Conservation (phyloP, 2,113 vertebrate genomes). For the Macroglossus sobrinus region DNA sequence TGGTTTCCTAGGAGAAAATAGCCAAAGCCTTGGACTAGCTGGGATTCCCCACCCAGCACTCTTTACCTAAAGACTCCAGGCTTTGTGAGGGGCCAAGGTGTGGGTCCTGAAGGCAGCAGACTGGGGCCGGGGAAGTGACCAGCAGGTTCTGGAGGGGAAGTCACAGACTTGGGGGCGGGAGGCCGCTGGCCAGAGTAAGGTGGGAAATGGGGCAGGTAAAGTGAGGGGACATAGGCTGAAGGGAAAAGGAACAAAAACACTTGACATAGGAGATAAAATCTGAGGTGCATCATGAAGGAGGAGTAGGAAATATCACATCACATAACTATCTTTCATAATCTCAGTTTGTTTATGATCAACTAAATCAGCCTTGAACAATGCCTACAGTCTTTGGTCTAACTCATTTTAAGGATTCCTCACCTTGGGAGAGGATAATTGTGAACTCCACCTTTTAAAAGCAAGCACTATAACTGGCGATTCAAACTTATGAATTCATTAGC, state of each 20-base stretch:
- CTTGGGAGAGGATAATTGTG: background rate
- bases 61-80: background rate
- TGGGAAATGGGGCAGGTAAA: background rate
- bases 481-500: background rate
- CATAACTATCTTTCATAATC: background rate
- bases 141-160: background rate
- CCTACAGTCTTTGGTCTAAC: background rate
- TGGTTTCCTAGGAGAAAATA: background rate
- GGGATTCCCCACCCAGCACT: background rate
- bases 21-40: background rate
- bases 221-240: background rate
- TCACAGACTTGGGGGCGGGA: background rate
- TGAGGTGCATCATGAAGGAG: background rate
- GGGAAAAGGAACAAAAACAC: background rate
- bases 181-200: background rate
- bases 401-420: background rate
- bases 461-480: background rate
- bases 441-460: slow-evolving; percentile 6
- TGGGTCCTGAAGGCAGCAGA: background rate
- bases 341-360: background rate
- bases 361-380: background rate
- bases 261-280: background rate
- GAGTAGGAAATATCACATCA: background rate
- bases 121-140: rapidly evolving
- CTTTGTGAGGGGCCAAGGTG: background rate